Evolutionary conservation across 2,797 vertebrate species (phyloP).

Genomic region (Schizothorax lantsangensis): DNA sequence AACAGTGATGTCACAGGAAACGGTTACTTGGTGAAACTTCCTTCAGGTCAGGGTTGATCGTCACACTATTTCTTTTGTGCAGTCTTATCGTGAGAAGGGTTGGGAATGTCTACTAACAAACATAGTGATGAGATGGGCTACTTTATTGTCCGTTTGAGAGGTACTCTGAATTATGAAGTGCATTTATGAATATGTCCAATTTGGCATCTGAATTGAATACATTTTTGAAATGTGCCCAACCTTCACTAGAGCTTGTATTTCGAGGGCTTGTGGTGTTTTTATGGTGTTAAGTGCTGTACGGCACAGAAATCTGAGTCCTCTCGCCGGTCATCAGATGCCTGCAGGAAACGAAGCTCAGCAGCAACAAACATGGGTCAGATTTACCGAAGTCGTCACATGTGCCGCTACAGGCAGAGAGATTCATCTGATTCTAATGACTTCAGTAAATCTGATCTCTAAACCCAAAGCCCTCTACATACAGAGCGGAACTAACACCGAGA

Average conservation of each 20-base stretch:
- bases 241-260: slow-evolving; percentile 20
- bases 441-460: slow-evolving; percentile 27
- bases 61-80: neutral
- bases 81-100: neutral
- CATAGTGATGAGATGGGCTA: slow-evolving; percentile 4
- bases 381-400: slow-evolving; percentile 20
- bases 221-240: neutral
- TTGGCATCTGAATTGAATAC: neutral
- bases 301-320: slow-evolving; percentile 24
- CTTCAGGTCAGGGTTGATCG: neutral
- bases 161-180: neutral
- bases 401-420: neutral
- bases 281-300: neutral
- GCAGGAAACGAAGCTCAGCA: slow-evolving; percentile 26
- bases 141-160: neutral
- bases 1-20: slow-evolving; percentile 39
- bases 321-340: neutral
- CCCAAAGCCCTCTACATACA: slow-evolving; percentile 32
- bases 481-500: neutral
- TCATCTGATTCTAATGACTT: slow-evolving; percentile 19
- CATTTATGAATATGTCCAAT: neutral
- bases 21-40: slow-evolving; percentile 7
- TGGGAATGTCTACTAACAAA: slow-evolving; percentile 10
- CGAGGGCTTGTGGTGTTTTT: slow-evolving; percentile 19
- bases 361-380: slow-evolving; percentile 36